phyloP scores from a whole-genome alignment of 2,797 vertebrate genomes.

The Setipinna tenuifilis region DNA sequence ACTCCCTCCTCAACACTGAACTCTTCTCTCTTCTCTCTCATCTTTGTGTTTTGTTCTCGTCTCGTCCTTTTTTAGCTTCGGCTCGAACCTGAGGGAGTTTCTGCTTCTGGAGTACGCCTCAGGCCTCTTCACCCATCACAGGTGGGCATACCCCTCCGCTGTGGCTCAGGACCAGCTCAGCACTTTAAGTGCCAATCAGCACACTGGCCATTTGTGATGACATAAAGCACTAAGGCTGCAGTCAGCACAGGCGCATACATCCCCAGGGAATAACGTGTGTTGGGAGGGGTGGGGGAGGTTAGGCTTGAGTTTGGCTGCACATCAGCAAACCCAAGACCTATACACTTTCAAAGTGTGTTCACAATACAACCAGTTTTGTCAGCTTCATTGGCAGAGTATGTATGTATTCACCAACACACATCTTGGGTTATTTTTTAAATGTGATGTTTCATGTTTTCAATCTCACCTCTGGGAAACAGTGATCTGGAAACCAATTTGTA shows the following conservation, averaged over 20 bases:
- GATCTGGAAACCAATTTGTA: too few species aligned
- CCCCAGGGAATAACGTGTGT: not conserved
- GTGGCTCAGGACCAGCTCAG: not conserved
- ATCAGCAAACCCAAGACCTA: not conserved
- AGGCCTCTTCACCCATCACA: constrained; percentile 93
- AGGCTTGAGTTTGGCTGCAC: not conserved
- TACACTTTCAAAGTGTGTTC: not conserved
- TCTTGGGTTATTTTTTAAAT: too few species aligned
- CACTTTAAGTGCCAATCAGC: not conserved
- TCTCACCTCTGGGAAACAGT: too few species aligned
- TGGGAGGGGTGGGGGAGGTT: not conserved
- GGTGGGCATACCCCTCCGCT: constrained; percentile 69
- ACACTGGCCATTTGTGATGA: not conserved
- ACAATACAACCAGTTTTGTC: too few species aligned
- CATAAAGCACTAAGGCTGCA: not conserved
- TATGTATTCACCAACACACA: too few species aligned
- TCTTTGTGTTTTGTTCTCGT: not conserved
- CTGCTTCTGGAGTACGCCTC: constrained; percentile 94
- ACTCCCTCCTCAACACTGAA: not conserved
- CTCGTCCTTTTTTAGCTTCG: constrained; percentile 80
- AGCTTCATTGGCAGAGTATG: too few species aligned
- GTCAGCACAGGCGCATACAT: not conserved
- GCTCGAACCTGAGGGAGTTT: constrained; percentile 95
- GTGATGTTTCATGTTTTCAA: too few species aligned
- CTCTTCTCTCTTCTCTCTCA: not conserved